phyloP scores from a whole-genome alignment of 2,888 invertebrate species.

The Beris morrisii region DNA sequence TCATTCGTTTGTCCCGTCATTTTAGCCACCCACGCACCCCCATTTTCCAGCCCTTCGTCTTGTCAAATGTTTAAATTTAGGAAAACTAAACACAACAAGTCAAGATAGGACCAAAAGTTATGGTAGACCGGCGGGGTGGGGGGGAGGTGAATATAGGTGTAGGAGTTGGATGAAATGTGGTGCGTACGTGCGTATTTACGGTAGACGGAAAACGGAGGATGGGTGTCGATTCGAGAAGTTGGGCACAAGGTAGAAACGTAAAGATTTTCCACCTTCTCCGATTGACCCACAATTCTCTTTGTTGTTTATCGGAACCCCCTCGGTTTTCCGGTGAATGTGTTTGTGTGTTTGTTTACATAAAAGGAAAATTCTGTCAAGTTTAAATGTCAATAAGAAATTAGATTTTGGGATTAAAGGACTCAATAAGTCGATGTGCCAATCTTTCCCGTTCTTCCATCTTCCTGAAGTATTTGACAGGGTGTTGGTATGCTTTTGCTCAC shows the following conservation, averaged over 20 bases:
- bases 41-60: constrained; percentile 9
- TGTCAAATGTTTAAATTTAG: constrained; percentile 33
- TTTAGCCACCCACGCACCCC: constrained; percentile 7
- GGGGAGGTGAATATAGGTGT: not conserved
- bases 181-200: not conserved
- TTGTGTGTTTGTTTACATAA: constrained; percentile 35
- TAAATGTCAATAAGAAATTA: constrained; percentile 39
- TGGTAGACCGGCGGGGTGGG: not conserved
- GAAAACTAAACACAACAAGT: constrained; percentile 36
- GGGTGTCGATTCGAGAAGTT: not conserved
- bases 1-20: not conserved
- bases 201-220: not conserved
- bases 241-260: not conserved
- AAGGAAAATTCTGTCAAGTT: constrained; percentile 38
- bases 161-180: not conserved
- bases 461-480: not conserved
- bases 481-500: no score
- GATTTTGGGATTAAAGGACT: constrained; percentile 38
- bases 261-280: constrained; percentile 25
- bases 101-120: constrained; percentile 20
- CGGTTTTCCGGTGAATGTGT: not conserved
- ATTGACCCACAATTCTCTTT: constrained; percentile 32
- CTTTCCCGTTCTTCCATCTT: not conserved
- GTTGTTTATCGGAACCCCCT: constrained; percentile 15
- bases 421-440: constrained; percentile 18